Evolutionary conservation across 2,888 invertebrate species (phyloP).

Genomic region (Tuta absoluta): DNA sequence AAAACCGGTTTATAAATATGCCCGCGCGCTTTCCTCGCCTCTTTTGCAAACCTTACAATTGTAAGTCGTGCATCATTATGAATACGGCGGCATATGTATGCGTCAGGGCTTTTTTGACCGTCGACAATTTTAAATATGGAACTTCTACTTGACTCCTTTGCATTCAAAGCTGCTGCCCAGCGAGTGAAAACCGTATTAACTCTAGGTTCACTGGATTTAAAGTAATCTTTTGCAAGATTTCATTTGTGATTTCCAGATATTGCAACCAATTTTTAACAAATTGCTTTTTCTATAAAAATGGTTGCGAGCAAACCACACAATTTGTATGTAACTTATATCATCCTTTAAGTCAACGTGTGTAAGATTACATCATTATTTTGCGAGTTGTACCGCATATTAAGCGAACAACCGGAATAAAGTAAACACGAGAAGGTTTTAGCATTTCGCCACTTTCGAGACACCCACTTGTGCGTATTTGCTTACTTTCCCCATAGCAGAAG

Average conservation of each 20-base stretch:
- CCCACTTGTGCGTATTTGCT: not conserved
- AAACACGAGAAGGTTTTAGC: slow-evolving; percentile 9
- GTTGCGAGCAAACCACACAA: not conserved
- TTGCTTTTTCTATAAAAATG: not conserved
- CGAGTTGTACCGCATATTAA: not conserved
- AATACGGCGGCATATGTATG: too few relatives aligned
- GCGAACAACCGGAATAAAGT: slow-evolving; percentile 1
- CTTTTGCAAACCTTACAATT: too few relatives aligned
- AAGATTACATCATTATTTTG: slow-evolving; percentile 23
- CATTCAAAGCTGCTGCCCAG: too few relatives aligned
- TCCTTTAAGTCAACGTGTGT: slow-evolving; percentile 9
- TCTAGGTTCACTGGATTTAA: too few relatives aligned
- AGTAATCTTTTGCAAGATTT: too few relatives aligned
- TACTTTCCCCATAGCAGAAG: slow-evolving; percentile 7
- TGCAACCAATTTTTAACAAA: not conserved
- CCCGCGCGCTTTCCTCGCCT: too few relatives aligned
- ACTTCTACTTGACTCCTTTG: too few relatives aligned
- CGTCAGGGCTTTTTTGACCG: too few relatives aligned
- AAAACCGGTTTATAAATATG: too few relatives aligned
- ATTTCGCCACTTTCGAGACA: slow-evolving; percentile 1
- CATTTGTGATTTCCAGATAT: not conserved
- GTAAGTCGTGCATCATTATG: too few relatives aligned
- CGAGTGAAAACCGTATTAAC: too few relatives aligned
- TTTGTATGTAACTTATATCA: slow-evolving; percentile 11
- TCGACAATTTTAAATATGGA: too few relatives aligned